Base-by-base conservation (phyloP, 2,113 vertebrate species). In the Solea senegalensis region DNA sequence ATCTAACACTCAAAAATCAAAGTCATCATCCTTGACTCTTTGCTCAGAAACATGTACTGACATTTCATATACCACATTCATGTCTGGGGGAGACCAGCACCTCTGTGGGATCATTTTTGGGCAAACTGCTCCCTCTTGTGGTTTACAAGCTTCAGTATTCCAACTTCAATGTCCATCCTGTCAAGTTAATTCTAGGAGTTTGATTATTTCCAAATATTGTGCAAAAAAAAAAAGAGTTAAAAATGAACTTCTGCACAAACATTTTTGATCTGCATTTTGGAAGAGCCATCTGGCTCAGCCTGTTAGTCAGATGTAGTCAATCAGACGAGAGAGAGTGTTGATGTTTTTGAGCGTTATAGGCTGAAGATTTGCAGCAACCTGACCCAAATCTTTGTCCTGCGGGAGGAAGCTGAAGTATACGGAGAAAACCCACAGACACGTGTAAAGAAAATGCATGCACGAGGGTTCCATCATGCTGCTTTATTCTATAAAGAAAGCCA, bases 111-210 rank as follows among this genome's bases (percentile, higher is more conserved):
- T 40, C 13, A 78, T 80, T 61, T 58, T 49, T 82, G 61, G 58
- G 59, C 59, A 65, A 74, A 81, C 72, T 69, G 76, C 86, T 70
- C 86, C 88, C 81, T 83, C 89, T 78, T 66, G 75, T 88, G 89
- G 76, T 66, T n/a, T 3, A 21, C 26, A 9, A 14, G 10, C 39
- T 28, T 69, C 16, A 61, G 34, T 21, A 39, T 60, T 73, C 39
- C 16, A 34, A 40, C 7, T 65, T 71, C 27, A 68, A 73, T 74
- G 28, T 9, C 26, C 9, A 50, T 5, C 65, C 34, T 49, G 39
- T 68, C 57, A 62, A 34, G 11, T 48, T 21, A 10, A 13, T 9
- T 40, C 60, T 44, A 7, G 46, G 43, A 34, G 46, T 27, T 34
- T 5, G 58, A 66, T 4, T n/a, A 9, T 53, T 69, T 60, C 34